Conservation (phyloP, 2,797 vertebrate genomes). For the Phalloptychus januarius region DNA sequence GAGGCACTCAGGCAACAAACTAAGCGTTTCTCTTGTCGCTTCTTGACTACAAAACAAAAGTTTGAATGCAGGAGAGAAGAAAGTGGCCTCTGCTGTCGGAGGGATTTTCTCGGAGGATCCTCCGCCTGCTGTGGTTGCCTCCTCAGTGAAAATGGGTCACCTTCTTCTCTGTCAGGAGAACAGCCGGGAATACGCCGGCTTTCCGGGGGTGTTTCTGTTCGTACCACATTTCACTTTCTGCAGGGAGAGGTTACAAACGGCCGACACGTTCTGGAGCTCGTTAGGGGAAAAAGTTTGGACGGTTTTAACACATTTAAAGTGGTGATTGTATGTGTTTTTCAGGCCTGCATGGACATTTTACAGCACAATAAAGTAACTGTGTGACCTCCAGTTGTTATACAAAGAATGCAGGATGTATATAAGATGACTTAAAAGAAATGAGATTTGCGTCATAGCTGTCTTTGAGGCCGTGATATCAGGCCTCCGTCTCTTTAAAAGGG, state of each 20-base stretch:
- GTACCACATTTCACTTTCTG: constrained; percentile 31
- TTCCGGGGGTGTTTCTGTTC: constrained; percentile 8
- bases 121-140: constrained; percentile 44
- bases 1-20: background rate
- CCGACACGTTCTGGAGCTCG: constrained; percentile 54
- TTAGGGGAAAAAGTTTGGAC: constrained; percentile 25
- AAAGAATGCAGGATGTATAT: no score
- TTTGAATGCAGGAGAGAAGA: constrained; percentile 11
- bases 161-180: constrained; percentile 63
- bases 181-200: constrained; percentile 21
- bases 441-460: no score
- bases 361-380: no score
- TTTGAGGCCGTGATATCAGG: no score
- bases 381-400: no score
- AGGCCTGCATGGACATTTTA: no score
- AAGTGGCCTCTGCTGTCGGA: constrained; percentile 35
- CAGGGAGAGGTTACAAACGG: constrained; percentile 31
- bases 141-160: constrained; percentile 76
- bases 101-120: constrained; percentile 59
- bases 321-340: no score
- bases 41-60: constrained; percentile 23
- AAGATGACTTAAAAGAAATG: no score
- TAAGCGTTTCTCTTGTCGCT: no score
- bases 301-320: background rate
- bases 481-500: no score